Conservation (phyloP, 1,140 invertebrate genomes). For the Drosophila eugracilis region DNA sequence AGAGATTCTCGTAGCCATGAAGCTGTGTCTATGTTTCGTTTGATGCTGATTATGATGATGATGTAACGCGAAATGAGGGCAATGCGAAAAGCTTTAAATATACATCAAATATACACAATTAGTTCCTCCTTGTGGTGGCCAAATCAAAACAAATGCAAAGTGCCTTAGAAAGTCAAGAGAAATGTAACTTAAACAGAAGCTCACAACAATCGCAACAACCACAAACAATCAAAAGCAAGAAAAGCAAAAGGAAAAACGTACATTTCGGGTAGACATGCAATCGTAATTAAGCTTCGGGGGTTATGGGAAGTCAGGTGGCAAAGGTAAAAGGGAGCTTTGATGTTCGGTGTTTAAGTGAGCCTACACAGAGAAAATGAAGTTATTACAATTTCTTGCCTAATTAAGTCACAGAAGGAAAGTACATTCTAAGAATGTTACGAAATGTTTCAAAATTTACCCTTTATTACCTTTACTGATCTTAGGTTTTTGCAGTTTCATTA, state of each 20-base stretch:
- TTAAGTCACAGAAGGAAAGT: too few species aligned
- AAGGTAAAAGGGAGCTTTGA: slow-evolving; percentile 26
- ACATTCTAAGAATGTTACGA: background rate
- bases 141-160: slow-evolving; percentile 38
- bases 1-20: background rate
- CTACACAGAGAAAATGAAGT: slow-evolving; percentile 37
- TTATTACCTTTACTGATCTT: too few species aligned
- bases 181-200: slow-evolving; percentile 26
- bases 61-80: slow-evolving; percentile 37
- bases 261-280: slow-evolving; percentile 40
- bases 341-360: slow-evolving; percentile 42
- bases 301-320: slow-evolving; percentile 2
- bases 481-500: too few species aligned
- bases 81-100: slow-evolving; percentile 26
- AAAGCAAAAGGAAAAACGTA: slow-evolving; percentile 39
- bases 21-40: slow-evolving; percentile 1
- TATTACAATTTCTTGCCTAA: too few species aligned
- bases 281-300: slow-evolving; percentile 38
- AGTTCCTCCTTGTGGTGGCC: slow-evolving; percentile 17
- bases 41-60: slow-evolving; percentile 4
- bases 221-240: slow-evolving; percentile 37
- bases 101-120: slow-evolving; percentile 17
- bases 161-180: slow-evolving; percentile 16
- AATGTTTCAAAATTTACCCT: too few species aligned
- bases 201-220: slow-evolving; percentile 36